These are phyloP conservation scores for Cheirogaleus medius DNA, from an alignment of 2,113 vertebrate species.

Conservation along the genomic window DNA sequence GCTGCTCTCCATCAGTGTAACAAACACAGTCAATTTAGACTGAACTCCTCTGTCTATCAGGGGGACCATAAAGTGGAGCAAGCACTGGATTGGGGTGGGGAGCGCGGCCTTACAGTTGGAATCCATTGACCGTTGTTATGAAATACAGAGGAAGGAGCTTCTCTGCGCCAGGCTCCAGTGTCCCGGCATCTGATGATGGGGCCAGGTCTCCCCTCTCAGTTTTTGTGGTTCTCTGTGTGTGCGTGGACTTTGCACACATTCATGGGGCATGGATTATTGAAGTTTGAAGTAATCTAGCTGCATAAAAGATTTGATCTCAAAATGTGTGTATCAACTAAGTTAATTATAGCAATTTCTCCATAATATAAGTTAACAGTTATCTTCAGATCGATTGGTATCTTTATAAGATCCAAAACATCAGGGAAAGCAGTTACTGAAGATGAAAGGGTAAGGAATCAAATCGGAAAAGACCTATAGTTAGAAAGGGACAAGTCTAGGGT, in stretches of 20 bases:
- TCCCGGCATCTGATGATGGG: fast-evolving
- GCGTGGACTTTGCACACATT: not conserved
- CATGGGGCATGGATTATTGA: not conserved
- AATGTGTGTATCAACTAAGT: not conserved
- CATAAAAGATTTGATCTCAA: not conserved
- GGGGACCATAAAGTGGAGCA: not conserved
- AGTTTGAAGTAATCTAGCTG: not conserved
- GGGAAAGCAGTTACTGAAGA: not conserved
- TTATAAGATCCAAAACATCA: slow-evolving; percentile 2
- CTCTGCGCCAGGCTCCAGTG: not conserved
- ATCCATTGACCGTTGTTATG: too few species aligned
- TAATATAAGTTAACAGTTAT: not conserved
- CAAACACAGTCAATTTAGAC: not conserved
- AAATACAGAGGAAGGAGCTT: not conserved
- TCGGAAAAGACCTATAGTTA: not conserved
- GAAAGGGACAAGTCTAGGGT: not conserved
- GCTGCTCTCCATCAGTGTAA: not conserved
- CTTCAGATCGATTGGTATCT: not conserved
- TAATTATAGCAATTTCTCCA: not conserved
- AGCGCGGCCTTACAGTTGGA: not conserved
- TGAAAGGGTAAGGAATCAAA: not conserved
- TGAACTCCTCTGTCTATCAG: not conserved
- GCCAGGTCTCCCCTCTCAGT: not conserved
- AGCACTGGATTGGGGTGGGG: not conserved
- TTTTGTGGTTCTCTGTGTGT: not conserved